Conservation (phyloP, 1,140 invertebrate genomes). For the Brachionus rotundiformis region DNA sequence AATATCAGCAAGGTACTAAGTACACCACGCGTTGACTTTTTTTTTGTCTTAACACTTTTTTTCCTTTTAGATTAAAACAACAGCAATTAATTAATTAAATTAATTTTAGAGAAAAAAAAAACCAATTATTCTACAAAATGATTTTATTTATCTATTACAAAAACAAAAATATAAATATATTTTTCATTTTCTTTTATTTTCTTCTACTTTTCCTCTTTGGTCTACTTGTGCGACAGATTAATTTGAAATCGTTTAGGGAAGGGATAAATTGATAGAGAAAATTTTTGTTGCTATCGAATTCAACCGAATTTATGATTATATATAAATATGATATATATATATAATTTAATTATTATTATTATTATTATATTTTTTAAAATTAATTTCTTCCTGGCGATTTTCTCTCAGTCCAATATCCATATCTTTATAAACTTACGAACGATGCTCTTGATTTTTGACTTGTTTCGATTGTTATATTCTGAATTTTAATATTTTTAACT, state of each 20-base stretch:
- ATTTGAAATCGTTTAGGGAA: neutral
- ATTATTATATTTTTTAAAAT: too few species aligned
- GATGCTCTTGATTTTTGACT: neutral
- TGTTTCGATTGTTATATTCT: conserved; percentile 19
- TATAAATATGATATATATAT: too few species aligned
- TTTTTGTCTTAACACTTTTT: neutral
- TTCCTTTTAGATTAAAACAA: neutral
- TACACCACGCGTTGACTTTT: too few species aligned
- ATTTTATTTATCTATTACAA: neutral
- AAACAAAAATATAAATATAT: neutral
- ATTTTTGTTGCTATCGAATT: neutral
- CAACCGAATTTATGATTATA: neutral
- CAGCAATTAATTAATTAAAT: too few species aligned
- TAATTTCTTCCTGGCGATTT: too few species aligned
- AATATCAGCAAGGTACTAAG: conserved; percentile 51
- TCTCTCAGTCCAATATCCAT: neutral
- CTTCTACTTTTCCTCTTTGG: neutral
- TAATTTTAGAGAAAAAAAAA: neutral
- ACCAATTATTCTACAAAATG: neutral
- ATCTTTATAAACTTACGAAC: neutral
- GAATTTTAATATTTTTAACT: conserved; percentile 5
- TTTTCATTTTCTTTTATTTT: neutral
- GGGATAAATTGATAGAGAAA: neutral
- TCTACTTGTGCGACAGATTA: too few species aligned
- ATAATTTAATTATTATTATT: too few species aligned